Evolutionary conservation across 2,797 vertebrate genomes (phyloP).

Genomic region (Anguilla anguilla): DNA sequence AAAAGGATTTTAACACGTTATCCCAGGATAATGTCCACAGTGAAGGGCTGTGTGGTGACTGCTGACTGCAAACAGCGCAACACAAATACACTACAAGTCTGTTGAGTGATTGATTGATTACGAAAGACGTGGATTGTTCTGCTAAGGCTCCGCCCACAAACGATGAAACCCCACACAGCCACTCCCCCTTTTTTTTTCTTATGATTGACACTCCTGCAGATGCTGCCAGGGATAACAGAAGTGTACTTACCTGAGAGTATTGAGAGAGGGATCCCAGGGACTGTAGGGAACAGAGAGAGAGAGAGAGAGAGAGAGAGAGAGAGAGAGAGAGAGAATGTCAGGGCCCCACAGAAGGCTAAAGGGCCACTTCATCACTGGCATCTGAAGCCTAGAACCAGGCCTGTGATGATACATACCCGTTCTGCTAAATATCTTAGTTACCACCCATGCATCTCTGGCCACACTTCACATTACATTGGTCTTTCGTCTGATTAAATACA

Average conservation of each 20-base stretch:
- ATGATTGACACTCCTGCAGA: not conserved
- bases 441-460: not conserved
- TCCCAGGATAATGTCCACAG: not conserved
- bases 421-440: not conserved
- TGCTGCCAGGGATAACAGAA: not conserved
- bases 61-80: not conserved
- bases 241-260: conserved; percentile 84
- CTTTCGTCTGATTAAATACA: not conserved
- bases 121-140: not conserved
- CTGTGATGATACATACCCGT: not conserved
- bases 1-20: not conserved
- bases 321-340: conserved; percentile 1
- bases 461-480: not conserved
- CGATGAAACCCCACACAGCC: not conserved
- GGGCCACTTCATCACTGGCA: not conserved
- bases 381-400: not conserved
- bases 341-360: not conserved
- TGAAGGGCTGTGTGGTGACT: not conserved
- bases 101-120: not conserved
- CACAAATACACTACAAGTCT: not conserved
- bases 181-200: not conserved
- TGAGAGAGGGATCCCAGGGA: conserved; percentile 87
- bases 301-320: conserved; percentile 39
- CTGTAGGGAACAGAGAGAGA: conserved; percentile 63
- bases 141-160: not conserved